Evolutionary conservation across 2,797 vertebrate genomes (phyloP).

Genomic region (Enteromius treurensis): DNA sequence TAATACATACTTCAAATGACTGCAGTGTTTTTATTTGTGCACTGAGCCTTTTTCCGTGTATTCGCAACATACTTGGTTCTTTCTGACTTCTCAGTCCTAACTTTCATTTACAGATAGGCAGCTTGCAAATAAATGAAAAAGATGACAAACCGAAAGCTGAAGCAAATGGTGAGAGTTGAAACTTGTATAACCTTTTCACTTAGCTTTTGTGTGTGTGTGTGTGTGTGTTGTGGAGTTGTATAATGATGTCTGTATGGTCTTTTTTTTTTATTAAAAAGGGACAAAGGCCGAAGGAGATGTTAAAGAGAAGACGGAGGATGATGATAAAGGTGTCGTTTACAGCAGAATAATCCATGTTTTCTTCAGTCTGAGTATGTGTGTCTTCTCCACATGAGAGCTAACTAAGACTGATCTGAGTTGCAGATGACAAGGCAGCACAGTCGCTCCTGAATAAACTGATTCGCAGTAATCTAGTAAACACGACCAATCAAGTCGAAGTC

Average conservation of each 20-base stretch:
- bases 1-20: no score
- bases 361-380: neutral
- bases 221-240: slow-evolving; percentile 72
- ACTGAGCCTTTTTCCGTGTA: neutral
- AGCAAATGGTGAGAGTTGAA: slow-evolving; percentile 75
- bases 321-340: slow-evolving; percentile 84
- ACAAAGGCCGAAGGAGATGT: slow-evolving; percentile 64
- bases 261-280: slow-evolving; percentile 70
- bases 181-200: neutral
- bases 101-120: slow-evolving; percentile 69
- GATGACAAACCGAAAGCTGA: slow-evolving; percentile 68
- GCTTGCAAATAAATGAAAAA: slow-evolving; percentile 75
- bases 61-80: neutral
- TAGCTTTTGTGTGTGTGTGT: slow-evolving; percentile 25
- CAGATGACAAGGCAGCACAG: slow-evolving; percentile 95
- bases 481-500: slow-evolving; percentile 95
- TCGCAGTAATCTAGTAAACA: slow-evolving; percentile 93
- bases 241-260: slow-evolving; percentile 73
- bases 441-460: slow-evolving; percentile 96
- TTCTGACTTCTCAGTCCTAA: neutral
- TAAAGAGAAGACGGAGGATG: slow-evolving; percentile 75
- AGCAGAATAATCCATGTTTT: neutral
- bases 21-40: neutral
- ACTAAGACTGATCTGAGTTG: slow-evolving; percentile 31
- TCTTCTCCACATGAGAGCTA: neutral